phyloP scores from a whole-genome alignment of 2,888 invertebrate species.

The Ormia ochracea region DNA sequence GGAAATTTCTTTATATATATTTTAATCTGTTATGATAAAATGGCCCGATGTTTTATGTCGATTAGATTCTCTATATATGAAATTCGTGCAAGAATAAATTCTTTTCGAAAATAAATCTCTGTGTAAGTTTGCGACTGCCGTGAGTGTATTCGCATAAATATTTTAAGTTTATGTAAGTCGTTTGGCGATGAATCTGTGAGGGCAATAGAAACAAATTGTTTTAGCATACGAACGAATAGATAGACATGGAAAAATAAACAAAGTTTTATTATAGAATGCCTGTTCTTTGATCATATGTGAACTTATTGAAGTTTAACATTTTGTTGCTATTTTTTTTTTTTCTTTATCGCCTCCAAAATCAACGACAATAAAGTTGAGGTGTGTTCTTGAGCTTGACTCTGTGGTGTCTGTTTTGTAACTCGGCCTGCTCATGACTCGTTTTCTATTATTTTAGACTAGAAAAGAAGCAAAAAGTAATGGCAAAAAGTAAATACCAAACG shows the following conservation, averaged over 20 bases:
- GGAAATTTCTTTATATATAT: too few relatives aligned
- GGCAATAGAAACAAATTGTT: constrained; percentile 1
- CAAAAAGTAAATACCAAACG: not conserved
- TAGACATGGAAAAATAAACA: not conserved
- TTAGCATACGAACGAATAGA: constrained; percentile 21
- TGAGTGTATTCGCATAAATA: not conserved
- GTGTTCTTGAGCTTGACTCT: constrained; percentile 75
- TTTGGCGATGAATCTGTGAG: constrained; percentile 32
- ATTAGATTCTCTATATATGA: too few relatives aligned
- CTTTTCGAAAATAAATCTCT: constrained; percentile 19
- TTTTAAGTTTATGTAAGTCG: constrained; percentile 28
- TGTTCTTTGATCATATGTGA: constrained; percentile 53
- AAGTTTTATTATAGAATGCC: constrained; percentile 46
- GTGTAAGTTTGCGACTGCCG: not conserved
- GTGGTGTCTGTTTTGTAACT: constrained; percentile 33
- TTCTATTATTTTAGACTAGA: constrained; percentile 31
- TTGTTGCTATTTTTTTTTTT: constrained; percentile 47
- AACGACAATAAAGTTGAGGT: constrained; percentile 68
- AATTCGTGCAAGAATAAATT: not conserved
- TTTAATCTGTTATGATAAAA: too few relatives aligned
- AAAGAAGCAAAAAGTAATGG: not conserved
- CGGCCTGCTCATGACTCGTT: constrained; percentile 38
- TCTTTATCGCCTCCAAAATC: constrained; percentile 58
- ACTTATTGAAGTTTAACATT: constrained; percentile 55
- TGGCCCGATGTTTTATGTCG: too few relatives aligned